Evolutionary conservation across 2,888 invertebrate species (phyloP), one percentile per base, ranked within the genome.

Genomic region (Agonopterix arenella): DNA sequence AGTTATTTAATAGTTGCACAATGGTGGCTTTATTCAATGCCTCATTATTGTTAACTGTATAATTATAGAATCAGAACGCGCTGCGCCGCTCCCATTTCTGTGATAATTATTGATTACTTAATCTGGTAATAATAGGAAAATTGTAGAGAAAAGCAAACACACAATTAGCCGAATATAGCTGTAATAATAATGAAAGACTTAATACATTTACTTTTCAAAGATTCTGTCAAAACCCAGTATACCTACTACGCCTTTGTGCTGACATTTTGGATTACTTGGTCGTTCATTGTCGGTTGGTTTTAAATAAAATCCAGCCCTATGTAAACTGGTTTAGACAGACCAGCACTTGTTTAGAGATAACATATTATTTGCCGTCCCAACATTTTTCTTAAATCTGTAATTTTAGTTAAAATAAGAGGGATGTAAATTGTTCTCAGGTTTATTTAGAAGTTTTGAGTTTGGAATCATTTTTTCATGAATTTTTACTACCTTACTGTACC

Each of bases 401-500:
- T 44, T 40, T 48, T 43, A 47, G 47, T 47, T 50, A 45, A 49
- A 54, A 18, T 47, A 46, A 52, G 38, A 53, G 52, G 45, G 50
- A 50, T 42, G 46, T 54, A 52, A 53, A 55, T 52, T 56, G 47
- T 52, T 56, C 52, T 55, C 28, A 28, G 28, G 28, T 61, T 64
- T 64, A 57, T 57, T 52, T 54, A 55, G 48, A 60, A 53, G 61
- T 73, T 71, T 68, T 62, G n/a, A 65, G 68, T 73, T 73, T 73
- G 59, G 70, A 72, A 55, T 63, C 50, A 56, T 70, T 28, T 74
- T 70, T 72, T 68, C 67, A 56, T 64, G 61, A 62, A 58, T 70
- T 70, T 77, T 73, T 76, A 70, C 70, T 71, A 72, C 68, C 65
- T 70, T 71, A 64, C 64, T 72, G 62, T 64, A 67, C 57, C 56